Evolutionary conservation across 2,888 invertebrate species (phyloP), one percentile per base, ranked within the genome.

Genomic region (Notodonta ziczac): DNA sequence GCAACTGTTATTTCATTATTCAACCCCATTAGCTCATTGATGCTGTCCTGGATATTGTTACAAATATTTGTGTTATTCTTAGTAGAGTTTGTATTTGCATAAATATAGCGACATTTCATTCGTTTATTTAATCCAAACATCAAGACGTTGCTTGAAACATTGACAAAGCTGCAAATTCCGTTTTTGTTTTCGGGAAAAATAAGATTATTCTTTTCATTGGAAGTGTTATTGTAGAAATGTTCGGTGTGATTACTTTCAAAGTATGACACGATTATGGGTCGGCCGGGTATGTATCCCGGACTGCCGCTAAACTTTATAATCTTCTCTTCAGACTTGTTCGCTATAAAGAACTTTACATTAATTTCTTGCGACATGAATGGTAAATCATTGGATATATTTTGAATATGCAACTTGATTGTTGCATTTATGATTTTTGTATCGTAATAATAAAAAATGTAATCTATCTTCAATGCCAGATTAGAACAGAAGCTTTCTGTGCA

Each of bases 251-350:
- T 87, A 48, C 64, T 76, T 66, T 81, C 75, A 44, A 82, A 74
- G 58, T 74, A 83, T 53, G 93, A 94, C 42, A 84, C 81, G 61
- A 95, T 84, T 44, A 97, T 87, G 0, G 97, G 97, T 71, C 95
- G 94, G 8, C 96, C 96, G 5, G 89, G 73, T 7, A 95, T 79
- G 77, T 98, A 98, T 4, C 97, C 97, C 1, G 97, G 97, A 84
- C 96, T 96, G 4, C 97, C 97, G 87, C 97, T 97, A 14, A 94
- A 74, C 67, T 78, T 73, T 44, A 89, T 63, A 48, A 88, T 66
- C 24, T 76, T 66, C 2, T 86, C 82, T n/a, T 75, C 72, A 0
- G 88, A 80, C 53, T 77, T 72, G 67, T 90, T 90, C 8, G 80
- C 72, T 61, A 92, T 74, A 58, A 84, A 71, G 76, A 91, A 93